Base-by-base conservation (phyloP, 1,140 invertebrate genomes). In the Brachionus rotundiformis region DNA sequence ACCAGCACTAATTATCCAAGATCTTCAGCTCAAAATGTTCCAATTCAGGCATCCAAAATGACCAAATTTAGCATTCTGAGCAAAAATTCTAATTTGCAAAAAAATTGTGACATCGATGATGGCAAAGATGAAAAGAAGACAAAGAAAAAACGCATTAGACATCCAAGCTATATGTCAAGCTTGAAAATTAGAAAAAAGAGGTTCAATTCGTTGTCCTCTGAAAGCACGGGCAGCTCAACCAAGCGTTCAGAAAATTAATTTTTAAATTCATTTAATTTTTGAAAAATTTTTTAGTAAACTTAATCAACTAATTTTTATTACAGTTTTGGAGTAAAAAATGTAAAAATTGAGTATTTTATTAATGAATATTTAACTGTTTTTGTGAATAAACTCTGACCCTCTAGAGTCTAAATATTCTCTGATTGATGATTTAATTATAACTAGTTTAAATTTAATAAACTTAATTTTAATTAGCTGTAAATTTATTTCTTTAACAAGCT, bases 181-280 rank as follows among this genome's bases (percentile, higher is more conserved):
- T 11, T 73, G 13, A 73, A 73, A 73, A 73, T 73, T 25, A 41
- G 68, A 73, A 73, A 73, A 25, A 73, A 73, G 13, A 41, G 68
- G 25, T 73, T 73, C 19, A 73, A 19, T 29, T 73, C 68, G 1
- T 47, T 73, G 25, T 73, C 68, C 7, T 73, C 68, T 6, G 68
- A 73, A 23, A 73, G 68, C 29, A 73, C 68, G 6, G 68, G 36
- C 5, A 73, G 68, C 25, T 44, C 68, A 13, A 25, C 68, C n/a
- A 73, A 44, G 44, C 33, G 39, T 25, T 73, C 68, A 44, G 68
- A 73, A 44, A 27, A 73, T 73, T 73, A 25, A n/a, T 73, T 73
- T 68, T 73, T 27, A 31, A 29, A 19, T 36, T 68, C 7, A 19
- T 16, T 19, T 36, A n/a, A 3, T 33, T 31, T 68, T 68, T 33